These are phyloP conservation scores for Melieria crassipennis DNA, from an alignment of 2,888 invertebrate species.

Conservation along the genomic window DNA sequence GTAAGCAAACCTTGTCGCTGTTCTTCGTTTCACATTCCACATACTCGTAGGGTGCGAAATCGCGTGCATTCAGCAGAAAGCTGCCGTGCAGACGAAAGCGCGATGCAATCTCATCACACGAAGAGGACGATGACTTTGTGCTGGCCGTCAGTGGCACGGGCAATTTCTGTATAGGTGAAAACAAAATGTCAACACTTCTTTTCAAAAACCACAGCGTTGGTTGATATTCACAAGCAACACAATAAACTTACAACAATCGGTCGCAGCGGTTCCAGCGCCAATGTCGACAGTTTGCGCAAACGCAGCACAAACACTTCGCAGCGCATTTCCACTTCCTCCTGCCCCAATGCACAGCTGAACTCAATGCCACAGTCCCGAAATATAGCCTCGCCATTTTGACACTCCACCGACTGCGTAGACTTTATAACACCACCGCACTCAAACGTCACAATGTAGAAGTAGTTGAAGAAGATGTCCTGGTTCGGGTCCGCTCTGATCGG, in stretches of 20 bases:
- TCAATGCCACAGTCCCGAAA: conserved; percentile 61
- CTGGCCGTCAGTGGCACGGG: conserved; percentile 11
- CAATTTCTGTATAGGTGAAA: conserved; percentile 32
- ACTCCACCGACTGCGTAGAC: conserved; percentile 63
- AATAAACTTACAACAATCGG: conserved; percentile 31
- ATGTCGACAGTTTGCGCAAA: conserved; percentile 61
- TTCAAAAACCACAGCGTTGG: not conserved
- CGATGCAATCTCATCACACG: conserved; percentile 55
- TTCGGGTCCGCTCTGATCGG: conserved; percentile 54
- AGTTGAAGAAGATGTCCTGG: conserved; percentile 63
- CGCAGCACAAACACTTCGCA: conserved; percentile 67
- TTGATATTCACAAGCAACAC: not conserved
- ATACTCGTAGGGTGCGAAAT: conserved; percentile 56
- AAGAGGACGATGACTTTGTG: conserved; percentile 45
- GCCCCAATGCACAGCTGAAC: conserved; percentile 55
- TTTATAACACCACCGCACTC: conserved; percentile 58
- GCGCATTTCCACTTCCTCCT: conserved; percentile 62
- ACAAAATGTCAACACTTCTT: not conserved
- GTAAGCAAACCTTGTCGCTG: conserved; percentile 51
- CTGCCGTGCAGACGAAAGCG: conserved; percentile 62
- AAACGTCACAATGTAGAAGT: conserved; percentile 63
- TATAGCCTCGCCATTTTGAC: conserved; percentile 53
- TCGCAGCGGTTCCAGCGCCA: conserved; percentile 49
- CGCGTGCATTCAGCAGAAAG: conserved; percentile 50
- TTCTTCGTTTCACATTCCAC: conserved; percentile 43